A percentile compares a stretch with the other conserved stretches of the same genome.
phyloP scores from a whole-genome alignment of 1,140 invertebrate genomes.

The Cyphomyrmex costatus region DNA sequence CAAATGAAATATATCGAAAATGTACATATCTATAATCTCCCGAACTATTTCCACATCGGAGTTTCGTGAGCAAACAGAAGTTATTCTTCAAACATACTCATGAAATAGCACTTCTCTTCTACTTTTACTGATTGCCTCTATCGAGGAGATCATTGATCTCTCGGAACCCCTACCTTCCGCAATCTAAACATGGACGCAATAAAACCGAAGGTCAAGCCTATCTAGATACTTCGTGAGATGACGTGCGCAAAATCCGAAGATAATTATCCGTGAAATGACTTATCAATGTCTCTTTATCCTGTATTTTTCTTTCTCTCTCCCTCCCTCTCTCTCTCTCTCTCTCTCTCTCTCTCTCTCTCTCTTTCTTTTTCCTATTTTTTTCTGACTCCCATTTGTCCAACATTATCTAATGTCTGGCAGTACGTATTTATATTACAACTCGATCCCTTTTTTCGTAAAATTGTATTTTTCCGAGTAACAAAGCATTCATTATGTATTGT shows the following conservation, averaged over 20 bases:
- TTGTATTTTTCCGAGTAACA: background rate
- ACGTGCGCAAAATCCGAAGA: conserved; percentile 31
- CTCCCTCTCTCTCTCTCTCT: conserved; percentile 10
- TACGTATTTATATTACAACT: background rate
- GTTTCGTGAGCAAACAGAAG: conserved; percentile 2
- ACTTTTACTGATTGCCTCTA: conserved; percentile 28
- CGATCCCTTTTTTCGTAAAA: background rate
- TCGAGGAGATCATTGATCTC: conserved; percentile 46
- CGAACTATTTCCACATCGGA: background rate
- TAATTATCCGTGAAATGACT: conserved; percentile 17
- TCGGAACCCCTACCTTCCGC: conserved; percentile 51
- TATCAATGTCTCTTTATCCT: background rate
- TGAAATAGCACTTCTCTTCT: conserved; percentile 17
- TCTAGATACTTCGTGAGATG: conserved; percentile 23
- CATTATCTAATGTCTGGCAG: background rate
- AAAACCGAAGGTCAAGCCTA: conserved; percentile 29
- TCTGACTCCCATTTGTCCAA: background rate
- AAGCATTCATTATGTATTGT: background rate
- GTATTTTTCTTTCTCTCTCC: background rate
- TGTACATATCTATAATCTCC: background rate
- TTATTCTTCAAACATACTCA: conserved; percentile 13
- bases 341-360: conserved; percentile 5
- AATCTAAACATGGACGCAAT: conserved; percentile 36
- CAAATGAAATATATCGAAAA: background rate
- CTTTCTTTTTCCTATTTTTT: no score